These are phyloP conservation scores for Drosophila subobscura DNA, from an alignment of 1,140 invertebrate genomes.

Conservation along the genomic window DNA sequence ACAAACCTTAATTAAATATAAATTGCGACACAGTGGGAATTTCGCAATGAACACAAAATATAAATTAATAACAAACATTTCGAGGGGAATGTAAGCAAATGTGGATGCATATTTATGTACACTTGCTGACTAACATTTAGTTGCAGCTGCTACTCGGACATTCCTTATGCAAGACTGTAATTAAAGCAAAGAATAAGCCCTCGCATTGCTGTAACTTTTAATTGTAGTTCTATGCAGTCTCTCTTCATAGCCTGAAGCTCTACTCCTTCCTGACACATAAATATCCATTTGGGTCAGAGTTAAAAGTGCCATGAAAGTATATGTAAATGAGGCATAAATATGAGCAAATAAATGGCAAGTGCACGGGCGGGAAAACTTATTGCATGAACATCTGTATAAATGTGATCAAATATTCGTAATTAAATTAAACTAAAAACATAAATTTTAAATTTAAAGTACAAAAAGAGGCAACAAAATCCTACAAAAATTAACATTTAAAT, in stretches of 20 bases:
- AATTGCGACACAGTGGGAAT: not conserved
- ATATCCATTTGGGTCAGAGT: too few species aligned
- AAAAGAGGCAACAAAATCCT: not conserved
- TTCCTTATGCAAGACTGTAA: too few species aligned
- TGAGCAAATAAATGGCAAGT: slow-evolving; percentile 1
- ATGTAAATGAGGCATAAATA: slow-evolving; percentile 20
- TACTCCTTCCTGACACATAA: too few species aligned
- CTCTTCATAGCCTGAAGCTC: too few species aligned
- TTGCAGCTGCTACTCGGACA: too few species aligned
- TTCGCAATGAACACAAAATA: not conserved
- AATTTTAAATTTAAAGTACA: not conserved
- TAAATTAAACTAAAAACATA: not conserved
- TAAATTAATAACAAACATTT: too few species aligned
- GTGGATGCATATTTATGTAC: not conserved
- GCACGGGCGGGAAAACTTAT: slow-evolving; percentile 7
- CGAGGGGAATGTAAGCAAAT: not conserved
- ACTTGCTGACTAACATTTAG: too few species aligned
- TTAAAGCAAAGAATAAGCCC: too few species aligned
- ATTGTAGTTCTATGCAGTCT: too few species aligned
- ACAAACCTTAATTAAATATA: slow-evolving; percentile 47
- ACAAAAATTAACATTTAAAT: slow-evolving; percentile 1
- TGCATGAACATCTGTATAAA: slow-evolving; percentile 2
- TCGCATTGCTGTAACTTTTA: too few species aligned
- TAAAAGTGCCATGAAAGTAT: not conserved
- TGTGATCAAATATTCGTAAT: not conserved